Base-by-base conservation (phyloP, 2,113 vertebrate genomes). In the Tychaedon coryphoeus region DNA sequence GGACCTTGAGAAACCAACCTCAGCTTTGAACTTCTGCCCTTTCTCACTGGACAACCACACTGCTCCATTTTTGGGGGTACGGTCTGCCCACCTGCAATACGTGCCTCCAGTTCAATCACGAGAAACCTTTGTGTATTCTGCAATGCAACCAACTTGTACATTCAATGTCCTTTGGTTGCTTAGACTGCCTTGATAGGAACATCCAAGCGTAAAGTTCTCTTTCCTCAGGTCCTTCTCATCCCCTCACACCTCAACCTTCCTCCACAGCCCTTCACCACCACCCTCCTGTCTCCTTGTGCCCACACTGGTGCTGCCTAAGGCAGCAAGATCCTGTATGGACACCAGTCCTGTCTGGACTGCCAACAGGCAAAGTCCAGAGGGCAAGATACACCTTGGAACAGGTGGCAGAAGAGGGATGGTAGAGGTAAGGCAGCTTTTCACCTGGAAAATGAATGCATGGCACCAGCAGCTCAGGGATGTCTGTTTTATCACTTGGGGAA, bases 101-200 rank as follows among this genome's bases (percentile, higher is more conserved):
- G 0, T 25, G 13, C 14, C 29, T 66, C 22, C 20, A 23, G 45
- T n/a, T 76, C 40, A 18, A 53, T 4, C 50, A n/a, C 17, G 19
- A 56, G 14, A 56, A 78, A 85, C 14, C 28, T 69, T 2, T 60
- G 62, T 28, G 26, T 67, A 2, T 11, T 58, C 43, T 79, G 71
- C 66, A 67, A 9, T 3, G 5, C 57, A 51, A 60, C 17, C 38
- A 58, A 14, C 20, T n/a, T 0, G 0, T 17, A 48, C 6, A 4
- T 28, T 85, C n/a, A 4, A 0, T 2, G 6, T 29, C 34, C 51
- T 66, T 36, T 23, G 33, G 15, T 5, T 58, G 10, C 56, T 81
- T 33, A 29, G 51, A 20, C 3, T 25, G 19, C 38, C 77, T 34
- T 38, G 25, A 70, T 1, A n/a, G 36, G 31, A 62, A 60, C 47